Percentiles rank a stretch among this genome's conserved stretches.
These are phyloP conservation scores for Zoanthus solanderi DNA, from an alignment of 92 coral and sea anemone genomes.

Conservation along the genomic window DNA sequence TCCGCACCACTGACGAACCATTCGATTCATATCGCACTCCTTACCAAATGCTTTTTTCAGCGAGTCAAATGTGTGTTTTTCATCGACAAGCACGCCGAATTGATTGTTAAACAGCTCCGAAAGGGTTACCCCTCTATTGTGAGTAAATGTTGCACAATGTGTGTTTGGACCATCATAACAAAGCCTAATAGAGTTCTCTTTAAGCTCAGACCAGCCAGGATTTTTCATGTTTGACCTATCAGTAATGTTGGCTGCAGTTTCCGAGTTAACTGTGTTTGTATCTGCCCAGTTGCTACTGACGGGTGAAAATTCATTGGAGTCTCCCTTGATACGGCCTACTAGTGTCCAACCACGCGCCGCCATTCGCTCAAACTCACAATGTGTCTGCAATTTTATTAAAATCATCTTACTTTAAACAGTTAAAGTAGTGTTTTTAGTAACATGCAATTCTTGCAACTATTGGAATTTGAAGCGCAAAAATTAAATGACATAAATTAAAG, in stretches of 20 bases:
- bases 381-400: constrained; percentile 75
- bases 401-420: neutral
- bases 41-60: constrained; percentile 81
- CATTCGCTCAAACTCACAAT: constrained; percentile 88
- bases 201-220: constrained; percentile 85
- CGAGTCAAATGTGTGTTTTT: constrained; percentile 72
- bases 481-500: no score
- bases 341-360: constrained; percentile 93
- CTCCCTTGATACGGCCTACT: constrained; percentile 86
- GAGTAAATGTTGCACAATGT: constrained; percentile 88
- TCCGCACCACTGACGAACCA: constrained; percentile 89
- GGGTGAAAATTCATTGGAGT: constrained; percentile 85
- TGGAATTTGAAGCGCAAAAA: no score
- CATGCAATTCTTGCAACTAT: neutral
- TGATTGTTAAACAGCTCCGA: constrained; percentile 87
- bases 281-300: constrained; percentile 96
- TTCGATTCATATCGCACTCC: constrained; percentile 70
- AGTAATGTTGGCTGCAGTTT: constrained; percentile 71
- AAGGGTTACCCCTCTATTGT: constrained; percentile 78
- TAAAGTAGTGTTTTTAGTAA: neutral
- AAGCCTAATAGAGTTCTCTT: constrained; percentile 72
- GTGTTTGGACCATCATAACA: constrained; percentile 81
- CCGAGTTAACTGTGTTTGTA: constrained; percentile 73
- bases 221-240: constrained; percentile 83
- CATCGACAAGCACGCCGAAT: constrained; percentile 86